These are phyloP conservation scores for Eurypyga helias DNA, from an alignment of 2,113 vertebrate genomes.

Conservation along the genomic window DNA sequence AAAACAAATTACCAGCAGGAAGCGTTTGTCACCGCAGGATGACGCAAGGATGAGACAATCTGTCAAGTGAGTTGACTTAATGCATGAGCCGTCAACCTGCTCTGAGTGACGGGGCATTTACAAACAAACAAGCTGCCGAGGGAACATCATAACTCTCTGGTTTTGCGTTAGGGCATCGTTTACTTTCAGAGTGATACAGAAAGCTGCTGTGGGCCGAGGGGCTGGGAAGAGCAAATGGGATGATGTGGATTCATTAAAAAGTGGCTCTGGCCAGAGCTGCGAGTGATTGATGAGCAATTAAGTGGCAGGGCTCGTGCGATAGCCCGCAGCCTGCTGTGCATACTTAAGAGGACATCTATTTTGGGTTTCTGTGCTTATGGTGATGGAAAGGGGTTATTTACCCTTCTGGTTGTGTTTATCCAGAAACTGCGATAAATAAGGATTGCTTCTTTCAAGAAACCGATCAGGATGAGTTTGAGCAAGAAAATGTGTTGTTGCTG, in stretches of 20 bases:
- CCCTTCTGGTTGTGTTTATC: neutral
- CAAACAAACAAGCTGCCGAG: neutral
- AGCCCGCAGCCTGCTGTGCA: neutral
- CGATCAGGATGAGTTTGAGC: neutral
- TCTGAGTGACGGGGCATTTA: neutral
- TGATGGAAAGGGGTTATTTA: neutral
- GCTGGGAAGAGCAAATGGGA: neutral
- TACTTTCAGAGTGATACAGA: neutral
- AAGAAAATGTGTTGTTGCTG: neutral
- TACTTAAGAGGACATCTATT: neutral
- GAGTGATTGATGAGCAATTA: neutral
- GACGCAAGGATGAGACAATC: neutral
- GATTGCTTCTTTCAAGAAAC: neutral
- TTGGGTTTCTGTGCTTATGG: neutral
- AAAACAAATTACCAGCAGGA: neutral
- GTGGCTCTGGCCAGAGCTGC: neutral
- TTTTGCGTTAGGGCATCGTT: neutral
- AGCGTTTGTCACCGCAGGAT: neutral
- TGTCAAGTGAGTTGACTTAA: neutral
- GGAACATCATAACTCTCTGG: neutral
- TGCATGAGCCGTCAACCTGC: neutral
- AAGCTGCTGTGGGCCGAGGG: fast-evolving
- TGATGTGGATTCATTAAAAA: neutral
- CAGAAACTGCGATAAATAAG: neutral
- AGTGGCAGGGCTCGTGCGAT: neutral